A percentile compares a stretch with the other conserved stretches of the same genome.
These are phyloP conservation scores for Apistogramma diplotaenia DNA, from an alignment of 2,113 vertebrate genomes.

Conservation along the genomic window DNA sequence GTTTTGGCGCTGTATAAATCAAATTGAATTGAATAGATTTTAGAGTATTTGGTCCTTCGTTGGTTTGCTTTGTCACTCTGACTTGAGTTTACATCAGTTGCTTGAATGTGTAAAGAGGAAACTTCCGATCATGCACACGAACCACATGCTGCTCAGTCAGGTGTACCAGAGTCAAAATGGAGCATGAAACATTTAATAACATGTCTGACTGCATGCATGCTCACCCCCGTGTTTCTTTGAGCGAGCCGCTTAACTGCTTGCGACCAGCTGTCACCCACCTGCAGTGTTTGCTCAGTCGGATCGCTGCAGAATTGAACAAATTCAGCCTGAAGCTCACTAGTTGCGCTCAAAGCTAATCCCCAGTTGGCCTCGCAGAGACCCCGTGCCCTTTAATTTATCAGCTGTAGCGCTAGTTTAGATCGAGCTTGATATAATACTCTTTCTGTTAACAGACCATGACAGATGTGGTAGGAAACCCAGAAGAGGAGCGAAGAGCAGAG, in stretches of 20 bases:
- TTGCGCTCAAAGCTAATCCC: background rate
- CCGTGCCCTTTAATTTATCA: background rate
- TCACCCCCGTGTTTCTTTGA: background rate
- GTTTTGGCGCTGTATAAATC: no score
- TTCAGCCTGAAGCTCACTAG: background rate
- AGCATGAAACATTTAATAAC: conserved; percentile 7
- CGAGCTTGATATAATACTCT: background rate
- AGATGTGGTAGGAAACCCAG: conserved; percentile 95
- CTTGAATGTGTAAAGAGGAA: background rate
- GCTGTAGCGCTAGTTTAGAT: background rate
- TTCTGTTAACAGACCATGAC: conserved; percentile 89
- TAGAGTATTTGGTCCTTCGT: background rate
- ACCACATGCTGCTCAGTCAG: background rate
- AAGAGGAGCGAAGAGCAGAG: conserved; percentile 95
- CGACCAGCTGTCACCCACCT: conserved; percentile 25
- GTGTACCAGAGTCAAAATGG: background rate
- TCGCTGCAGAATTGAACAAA: conserved; percentile 11
- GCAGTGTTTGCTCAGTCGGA: conserved; percentile 19
- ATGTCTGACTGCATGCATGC: background rate
- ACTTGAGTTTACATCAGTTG: background rate
- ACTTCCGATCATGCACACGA: background rate
- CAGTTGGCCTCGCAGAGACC: background rate
- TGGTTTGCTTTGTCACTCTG: background rate
- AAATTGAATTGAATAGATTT: no score
- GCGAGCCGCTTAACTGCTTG: conserved; percentile 8